phyloP scores from a whole-genome alignment of 2,888 invertebrate genomes.

The Sphinx pinastri region DNA sequence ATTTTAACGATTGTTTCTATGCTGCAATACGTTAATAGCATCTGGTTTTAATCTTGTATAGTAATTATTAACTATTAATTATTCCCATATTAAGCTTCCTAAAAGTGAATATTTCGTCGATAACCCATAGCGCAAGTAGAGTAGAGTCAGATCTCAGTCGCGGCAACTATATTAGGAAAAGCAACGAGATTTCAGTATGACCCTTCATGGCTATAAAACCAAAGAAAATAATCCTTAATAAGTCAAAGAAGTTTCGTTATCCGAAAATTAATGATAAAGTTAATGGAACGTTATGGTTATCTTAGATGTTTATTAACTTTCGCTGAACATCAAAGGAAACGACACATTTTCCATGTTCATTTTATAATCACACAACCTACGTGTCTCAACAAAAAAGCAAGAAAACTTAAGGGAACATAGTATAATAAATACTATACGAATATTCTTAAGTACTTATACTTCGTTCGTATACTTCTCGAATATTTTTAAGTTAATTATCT shows the following conservation, averaged over 20 bases:
- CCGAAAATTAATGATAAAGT: background rate
- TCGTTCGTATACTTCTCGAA: background rate
- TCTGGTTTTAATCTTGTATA: no score
- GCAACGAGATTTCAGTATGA: no score
- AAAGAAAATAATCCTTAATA: background rate
- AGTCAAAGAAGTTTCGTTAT: background rate
- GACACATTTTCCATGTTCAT: background rate
- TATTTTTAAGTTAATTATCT: background rate
- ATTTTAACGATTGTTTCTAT: no score
- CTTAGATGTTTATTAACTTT: background rate
- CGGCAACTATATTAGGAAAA: no score
- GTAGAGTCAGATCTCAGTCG: no score
- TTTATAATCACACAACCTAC: background rate
- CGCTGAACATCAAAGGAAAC: constrained; percentile 10
- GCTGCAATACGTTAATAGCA: no score
- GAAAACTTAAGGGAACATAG: background rate
- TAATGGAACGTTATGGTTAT: background rate
- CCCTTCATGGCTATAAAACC: background rate
- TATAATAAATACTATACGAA: background rate
- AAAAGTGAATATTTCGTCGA: no score
- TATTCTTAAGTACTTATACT: no score
- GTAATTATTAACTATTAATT: no score
- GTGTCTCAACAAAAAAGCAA: background rate
- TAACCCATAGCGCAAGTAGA: no score
- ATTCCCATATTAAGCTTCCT: no score